Evolutionary conservation across 2,797 vertebrate genomes (phyloP).

Genomic region (Tapirus indicus): DNA sequence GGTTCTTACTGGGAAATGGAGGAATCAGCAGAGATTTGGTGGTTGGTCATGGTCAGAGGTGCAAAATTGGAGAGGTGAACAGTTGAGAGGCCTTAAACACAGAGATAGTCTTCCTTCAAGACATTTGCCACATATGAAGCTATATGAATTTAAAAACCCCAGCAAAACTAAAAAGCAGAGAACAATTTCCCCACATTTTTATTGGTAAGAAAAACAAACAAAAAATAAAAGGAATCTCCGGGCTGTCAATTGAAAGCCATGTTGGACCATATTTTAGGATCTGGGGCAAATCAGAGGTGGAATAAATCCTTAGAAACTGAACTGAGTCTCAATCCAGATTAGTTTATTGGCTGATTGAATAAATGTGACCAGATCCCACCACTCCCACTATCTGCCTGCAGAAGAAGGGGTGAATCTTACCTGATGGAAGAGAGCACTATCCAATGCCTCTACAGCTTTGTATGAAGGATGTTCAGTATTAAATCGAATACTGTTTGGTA

Average conservation of each 20-base stretch:
- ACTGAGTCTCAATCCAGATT: not conserved
- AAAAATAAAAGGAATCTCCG: not conserved
- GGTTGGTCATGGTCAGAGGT: not conserved
- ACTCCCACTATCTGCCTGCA: not conserved
- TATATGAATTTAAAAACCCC: not conserved
- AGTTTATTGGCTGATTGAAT: not conserved
- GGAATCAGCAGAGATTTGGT: not conserved
- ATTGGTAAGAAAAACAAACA: not conserved
- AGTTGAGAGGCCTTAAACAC: not conserved
- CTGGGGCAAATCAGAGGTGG: not conserved
- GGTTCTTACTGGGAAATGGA: not conserved
- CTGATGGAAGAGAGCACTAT: not conserved
- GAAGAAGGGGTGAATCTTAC: not conserved
- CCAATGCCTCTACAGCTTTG: not conserved
- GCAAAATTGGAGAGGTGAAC: not conserved
- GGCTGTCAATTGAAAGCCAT: not conserved
- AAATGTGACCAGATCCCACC: not conserved
- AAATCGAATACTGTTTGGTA: not conserved
- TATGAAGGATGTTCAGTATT: not conserved
- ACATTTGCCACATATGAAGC: not conserved
- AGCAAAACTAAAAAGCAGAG: not conserved
- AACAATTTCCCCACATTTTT: not conserved
- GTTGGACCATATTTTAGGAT: not conserved
- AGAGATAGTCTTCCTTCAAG: not conserved
- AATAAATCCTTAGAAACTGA: not conserved